A percentile compares a stretch with the other conserved stretches of the same genome.
phyloP scores from a whole-genome alignment of 2,113 vertebrate species.

The Phrynosoma platyrhinos region DNA sequence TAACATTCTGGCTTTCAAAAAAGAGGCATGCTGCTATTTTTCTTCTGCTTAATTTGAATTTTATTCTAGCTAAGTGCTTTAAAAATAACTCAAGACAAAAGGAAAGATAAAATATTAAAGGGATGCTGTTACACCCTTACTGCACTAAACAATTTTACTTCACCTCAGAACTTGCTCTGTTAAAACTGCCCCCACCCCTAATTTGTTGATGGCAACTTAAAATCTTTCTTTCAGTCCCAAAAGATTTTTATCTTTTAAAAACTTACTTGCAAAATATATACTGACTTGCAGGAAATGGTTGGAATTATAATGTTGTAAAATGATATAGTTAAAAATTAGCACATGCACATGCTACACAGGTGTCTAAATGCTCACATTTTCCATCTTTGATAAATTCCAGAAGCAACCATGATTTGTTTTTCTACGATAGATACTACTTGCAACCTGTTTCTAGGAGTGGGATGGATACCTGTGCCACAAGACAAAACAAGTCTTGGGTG shows the following conservation, averaged over 20 bases:
- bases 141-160: neutral
- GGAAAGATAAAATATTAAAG: conserved; percentile 32
- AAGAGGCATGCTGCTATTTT: neutral
- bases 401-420: neutral
- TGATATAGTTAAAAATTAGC: neutral
- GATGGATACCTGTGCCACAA: no score
- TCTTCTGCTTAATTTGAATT: conserved; percentile 18
- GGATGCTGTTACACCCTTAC: neutral
- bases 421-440: neutral
- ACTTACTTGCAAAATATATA: conserved; percentile 18
- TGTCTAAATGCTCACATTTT: neutral
- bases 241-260: neutral
- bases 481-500: no score
- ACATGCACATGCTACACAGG: neutral
- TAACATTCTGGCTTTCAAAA: conserved; percentile 44
- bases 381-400: neutral
- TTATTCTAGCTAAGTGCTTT: conserved; percentile 37
- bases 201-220: neutral
- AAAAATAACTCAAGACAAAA: conserved; percentile 37
- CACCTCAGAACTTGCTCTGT: neutral
- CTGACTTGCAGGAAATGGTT: neutral
- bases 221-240: neutral
- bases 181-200: conserved; percentile 3
- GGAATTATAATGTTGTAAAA: neutral
- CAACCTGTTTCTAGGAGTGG: no score